Conservation (phyloP, 2,888 invertebrate genomes). For the Molorchus minor region DNA sequence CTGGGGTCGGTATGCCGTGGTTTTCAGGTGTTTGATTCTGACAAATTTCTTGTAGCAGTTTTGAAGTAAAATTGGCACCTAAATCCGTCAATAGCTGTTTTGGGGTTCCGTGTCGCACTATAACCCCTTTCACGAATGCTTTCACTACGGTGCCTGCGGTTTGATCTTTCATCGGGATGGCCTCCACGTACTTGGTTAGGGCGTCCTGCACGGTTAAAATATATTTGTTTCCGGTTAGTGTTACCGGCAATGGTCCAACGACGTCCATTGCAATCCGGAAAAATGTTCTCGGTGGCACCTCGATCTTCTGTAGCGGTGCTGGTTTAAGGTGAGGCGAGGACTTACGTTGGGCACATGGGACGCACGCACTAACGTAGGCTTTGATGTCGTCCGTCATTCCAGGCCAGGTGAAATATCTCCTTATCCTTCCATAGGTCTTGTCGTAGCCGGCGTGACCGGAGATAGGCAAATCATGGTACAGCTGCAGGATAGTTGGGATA, state of each 20-base stretch:
- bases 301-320: slow-evolving; percentile 39
- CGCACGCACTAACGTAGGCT: slow-evolving; percentile 40
- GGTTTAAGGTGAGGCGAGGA: slow-evolving; percentile 32
- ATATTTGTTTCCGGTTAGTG: slow-evolving; percentile 43
- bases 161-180: slow-evolving; percentile 43
- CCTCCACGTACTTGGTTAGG: slow-evolving; percentile 47
- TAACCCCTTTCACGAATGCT: slow-evolving; percentile 41
- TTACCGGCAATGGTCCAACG: slow-evolving; percentile 44
- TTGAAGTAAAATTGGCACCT: slow-evolving; percentile 46
- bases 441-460: slow-evolving; percentile 48
- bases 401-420: slow-evolving; percentile 42
- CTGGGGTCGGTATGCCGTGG: slow-evolving; percentile 17
- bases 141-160: slow-evolving; percentile 43
- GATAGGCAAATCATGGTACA: slow-evolving; percentile 40
- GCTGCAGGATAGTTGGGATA: slow-evolving; percentile 26
- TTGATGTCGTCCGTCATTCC: slow-evolving; percentile 41
- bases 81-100: slow-evolving; percentile 46
- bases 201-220: slow-evolving; percentile 47
- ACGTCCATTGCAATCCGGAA: slow-evolving; percentile 45
- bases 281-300: slow-evolving; percentile 37
- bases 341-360: slow-evolving; percentile 43
- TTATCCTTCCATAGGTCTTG: slow-evolving; percentile 42
- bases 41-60: slow-evolving; percentile 16
- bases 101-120: slow-evolving; percentile 48
- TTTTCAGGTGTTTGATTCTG: slow-evolving; percentile 8